Evolutionary conservation across 2,888 invertebrate genomes (phyloP).

Genomic region (Caenorhabditis sp.): DNA sequence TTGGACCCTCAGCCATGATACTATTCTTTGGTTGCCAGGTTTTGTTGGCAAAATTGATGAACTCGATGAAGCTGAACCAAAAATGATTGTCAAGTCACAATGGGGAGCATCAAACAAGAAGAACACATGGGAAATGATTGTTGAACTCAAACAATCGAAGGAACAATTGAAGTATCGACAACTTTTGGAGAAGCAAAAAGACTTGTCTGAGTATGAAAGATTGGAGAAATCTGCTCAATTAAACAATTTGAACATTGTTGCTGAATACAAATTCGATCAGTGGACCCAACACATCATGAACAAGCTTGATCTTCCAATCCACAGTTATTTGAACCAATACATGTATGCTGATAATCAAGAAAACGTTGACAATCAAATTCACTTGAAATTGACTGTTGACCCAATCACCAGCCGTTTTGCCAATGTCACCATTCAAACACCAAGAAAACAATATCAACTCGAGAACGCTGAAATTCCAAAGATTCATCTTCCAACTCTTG

Average conservation of each 20-base stretch:
- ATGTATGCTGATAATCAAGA: slow-evolving; percentile 17
- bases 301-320: slow-evolving; percentile 52
- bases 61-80: slow-evolving; percentile 41
- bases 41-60: slow-evolving; percentile 46
- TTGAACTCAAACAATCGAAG: slow-evolving; percentile 43
- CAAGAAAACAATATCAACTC: slow-evolving; percentile 47
- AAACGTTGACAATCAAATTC: slow-evolving; percentile 41
- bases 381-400: slow-evolving; percentile 57
- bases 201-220: slow-evolving; percentile 41
- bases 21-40: slow-evolving; percentile 42
- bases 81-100: slow-evolving; percentile 41
- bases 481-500: slow-evolving; percentile 32
- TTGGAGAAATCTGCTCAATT: slow-evolving; percentile 43
- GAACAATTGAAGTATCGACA: slow-evolving; percentile 39
- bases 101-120: slow-evolving; percentile 53
- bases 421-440: slow-evolving; percentile 63
- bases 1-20: slow-evolving; percentile 55
- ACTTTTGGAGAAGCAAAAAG: slow-evolving; percentile 25
- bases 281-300: slow-evolving; percentile 37
- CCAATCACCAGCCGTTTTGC: slow-evolving; percentile 54
- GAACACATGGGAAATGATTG: slow-evolving; percentile 28
- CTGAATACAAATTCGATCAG: slow-evolving; percentile 52
- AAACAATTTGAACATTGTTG: slow-evolving; percentile 49
- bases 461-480: slow-evolving; percentile 43
- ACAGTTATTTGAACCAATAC: slow-evolving; percentile 41